Evolutionary conservation across 2,888 invertebrate genomes (phyloP).

Genomic region (Dicroscelio sp.): DNA sequence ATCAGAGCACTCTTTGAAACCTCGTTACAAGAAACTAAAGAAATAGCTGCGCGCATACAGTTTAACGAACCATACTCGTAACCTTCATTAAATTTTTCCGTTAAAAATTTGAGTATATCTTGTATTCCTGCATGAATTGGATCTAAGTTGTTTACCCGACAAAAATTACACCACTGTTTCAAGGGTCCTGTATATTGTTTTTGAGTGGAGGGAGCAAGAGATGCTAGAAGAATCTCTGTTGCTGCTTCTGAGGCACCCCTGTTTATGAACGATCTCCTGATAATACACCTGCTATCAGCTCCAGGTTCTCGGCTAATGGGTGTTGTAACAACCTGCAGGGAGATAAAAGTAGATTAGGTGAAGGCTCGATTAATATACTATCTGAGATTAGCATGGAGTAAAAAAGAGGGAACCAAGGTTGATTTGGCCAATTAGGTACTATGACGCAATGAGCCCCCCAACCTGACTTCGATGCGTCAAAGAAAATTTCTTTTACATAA

Average conservation of each 20-base stretch:
- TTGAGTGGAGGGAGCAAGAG: constrained; percentile 1
- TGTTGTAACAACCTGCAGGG: constrained; percentile 13
- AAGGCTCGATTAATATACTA: background rate
- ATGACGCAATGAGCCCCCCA: constrained; percentile 31
- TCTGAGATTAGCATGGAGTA: constrained; percentile 5
- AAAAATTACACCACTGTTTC: constrained; percentile 80
- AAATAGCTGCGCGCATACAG: constrained; percentile 55
- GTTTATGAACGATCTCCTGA: constrained; percentile 18
- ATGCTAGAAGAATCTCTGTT: background rate
- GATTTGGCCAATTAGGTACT: constrained; percentile 11
- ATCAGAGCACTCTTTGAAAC: background rate
- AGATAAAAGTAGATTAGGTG: constrained; percentile 1
- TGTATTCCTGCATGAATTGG: background rate
- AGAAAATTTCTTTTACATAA: constrained; percentile 31
- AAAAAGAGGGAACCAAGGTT: constrained; percentile 25
- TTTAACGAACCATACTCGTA: constrained; percentile 66
- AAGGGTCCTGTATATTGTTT: constrained; percentile 55
- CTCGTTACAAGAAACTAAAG: background rate
- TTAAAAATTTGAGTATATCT: constrained; percentile 29
- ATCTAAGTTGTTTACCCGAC: background rate
- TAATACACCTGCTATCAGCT: constrained; percentile 22
- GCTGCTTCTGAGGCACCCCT: constrained; percentile 2
- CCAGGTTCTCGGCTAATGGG: constrained; percentile 16
- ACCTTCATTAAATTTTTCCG: constrained; percentile 32
- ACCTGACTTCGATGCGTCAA: constrained; percentile 28